Percentiles rank a stretch among this genome's conserved stretches.
Conservation (phyloP, 2,888 invertebrate species). For the Campoplex nolae region DNA sequence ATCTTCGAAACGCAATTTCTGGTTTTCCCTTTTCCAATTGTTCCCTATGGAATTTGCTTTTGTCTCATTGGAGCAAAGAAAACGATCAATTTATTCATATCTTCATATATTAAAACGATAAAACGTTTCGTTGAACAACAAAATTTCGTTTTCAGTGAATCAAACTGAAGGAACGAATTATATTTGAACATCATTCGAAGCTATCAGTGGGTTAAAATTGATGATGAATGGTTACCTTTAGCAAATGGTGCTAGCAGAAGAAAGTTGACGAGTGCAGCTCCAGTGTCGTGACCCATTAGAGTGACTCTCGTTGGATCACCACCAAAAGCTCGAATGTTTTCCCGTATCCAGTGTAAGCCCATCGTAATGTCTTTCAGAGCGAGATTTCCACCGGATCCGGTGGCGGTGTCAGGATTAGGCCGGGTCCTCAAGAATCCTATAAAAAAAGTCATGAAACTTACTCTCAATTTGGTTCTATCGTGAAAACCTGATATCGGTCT, state of each 20-base stretch:
- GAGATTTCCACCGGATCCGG: conserved; percentile 88
- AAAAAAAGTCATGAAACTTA: not conserved
- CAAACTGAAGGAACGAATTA: not conserved
- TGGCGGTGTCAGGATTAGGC: conserved; percentile 81
- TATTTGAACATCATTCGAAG: not conserved
- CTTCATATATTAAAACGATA: too few relatives aligned
- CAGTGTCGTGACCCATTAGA: conserved; percentile 93
- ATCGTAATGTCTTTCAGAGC: conserved; percentile 93
- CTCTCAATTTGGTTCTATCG: not conserved
- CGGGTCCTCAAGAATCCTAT: conserved; percentile 87
- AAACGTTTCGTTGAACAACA: too few relatives aligned
- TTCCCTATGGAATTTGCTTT: not conserved
- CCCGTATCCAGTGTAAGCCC: conserved; percentile 93
- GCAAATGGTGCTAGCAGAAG: conserved; percentile 93
- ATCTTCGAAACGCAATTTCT: not conserved
- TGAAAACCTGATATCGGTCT: conserved; percentile 1
- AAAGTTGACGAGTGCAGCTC: conserved; percentile 93
- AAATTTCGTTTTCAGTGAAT: too few relatives aligned
- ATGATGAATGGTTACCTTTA: conserved; percentile 86
- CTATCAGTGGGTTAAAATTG: not conserved
- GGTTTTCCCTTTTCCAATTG: not conserved
- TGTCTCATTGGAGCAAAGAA: not conserved
- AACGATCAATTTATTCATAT: not conserved
- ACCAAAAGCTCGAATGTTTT: conserved; percentile 94
- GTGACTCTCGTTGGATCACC: conserved; percentile 94